phyloP scores from a whole-genome alignment of 2,888 invertebrate species.

The Tortricodes alternella region DNA sequence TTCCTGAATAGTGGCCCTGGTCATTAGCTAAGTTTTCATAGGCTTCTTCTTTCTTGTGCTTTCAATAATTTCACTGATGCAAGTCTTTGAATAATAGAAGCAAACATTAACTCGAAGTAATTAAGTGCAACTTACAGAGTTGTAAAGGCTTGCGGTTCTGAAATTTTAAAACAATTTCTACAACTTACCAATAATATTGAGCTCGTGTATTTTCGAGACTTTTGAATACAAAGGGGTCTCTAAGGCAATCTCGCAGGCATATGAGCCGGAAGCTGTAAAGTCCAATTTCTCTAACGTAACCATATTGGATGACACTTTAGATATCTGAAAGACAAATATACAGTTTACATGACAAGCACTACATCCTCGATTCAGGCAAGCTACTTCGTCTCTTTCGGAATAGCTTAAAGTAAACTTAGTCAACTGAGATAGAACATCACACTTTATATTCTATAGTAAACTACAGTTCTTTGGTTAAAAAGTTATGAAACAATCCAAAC shows the following conservation, averaged over 20 bases:
- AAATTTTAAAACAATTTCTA: neutral
- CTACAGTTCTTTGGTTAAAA: too few species aligned
- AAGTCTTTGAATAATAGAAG: too few species aligned
- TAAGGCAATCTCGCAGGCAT: constrained; percentile 91
- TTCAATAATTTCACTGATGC: neutral
- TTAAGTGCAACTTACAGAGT: too few species aligned
- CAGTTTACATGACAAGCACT: too few species aligned
- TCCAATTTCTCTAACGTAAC: constrained; percentile 87
- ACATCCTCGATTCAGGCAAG: too few species aligned
- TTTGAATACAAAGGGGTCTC: constrained; percentile 92
- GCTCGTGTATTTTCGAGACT: constrained; percentile 88
- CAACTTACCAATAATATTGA: constrained; percentile 90
- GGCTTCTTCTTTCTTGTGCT: neutral
- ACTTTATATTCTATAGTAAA: too few species aligned
- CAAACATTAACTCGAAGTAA: too few species aligned
- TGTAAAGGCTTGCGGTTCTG: too few species aligned
- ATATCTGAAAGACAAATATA: constrained; percentile 50
- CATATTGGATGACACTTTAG: constrained; percentile 65
- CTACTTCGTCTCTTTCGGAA: too few species aligned
- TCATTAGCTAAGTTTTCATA: neutral
- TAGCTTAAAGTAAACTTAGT: too few species aligned
- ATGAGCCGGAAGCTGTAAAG: constrained; percentile 89
- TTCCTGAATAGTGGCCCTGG: neutral
- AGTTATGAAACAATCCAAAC: too few species aligned
- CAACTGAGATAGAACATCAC: too few species aligned